phyloP scores from a whole-genome alignment of 2,113 vertebrate species.

The Acinonyx jubatus region DNA sequence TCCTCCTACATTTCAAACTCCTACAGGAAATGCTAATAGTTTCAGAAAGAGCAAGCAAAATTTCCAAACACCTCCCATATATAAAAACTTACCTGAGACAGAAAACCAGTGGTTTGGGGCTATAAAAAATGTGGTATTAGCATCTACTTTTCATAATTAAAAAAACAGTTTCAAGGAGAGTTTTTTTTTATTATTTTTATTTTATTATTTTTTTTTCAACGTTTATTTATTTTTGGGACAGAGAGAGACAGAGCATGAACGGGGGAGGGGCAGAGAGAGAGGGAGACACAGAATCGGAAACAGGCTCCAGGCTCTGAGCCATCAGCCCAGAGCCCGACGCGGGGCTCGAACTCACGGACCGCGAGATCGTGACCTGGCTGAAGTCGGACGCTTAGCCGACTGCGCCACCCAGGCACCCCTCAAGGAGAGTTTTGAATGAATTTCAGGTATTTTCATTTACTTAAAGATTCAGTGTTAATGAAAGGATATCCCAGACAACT shows the following conservation, averaged over 20 bases:
- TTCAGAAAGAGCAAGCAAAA: background rate
- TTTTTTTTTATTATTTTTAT: too few species aligned
- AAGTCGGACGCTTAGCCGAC: too few species aligned
- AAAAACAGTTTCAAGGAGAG: background rate
- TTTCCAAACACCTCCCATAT: background rate
- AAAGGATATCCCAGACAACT: background rate
- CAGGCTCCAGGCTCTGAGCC: too few species aligned
- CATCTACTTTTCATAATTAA: background rate
- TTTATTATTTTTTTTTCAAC: too few species aligned
- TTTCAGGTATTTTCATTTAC: background rate
- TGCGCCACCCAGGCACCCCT: too few species aligned
- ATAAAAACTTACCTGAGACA: background rate
- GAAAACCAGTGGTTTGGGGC: background rate
- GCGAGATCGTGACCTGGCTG: too few species aligned
- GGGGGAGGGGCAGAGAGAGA: too few species aligned
- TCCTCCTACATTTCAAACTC: background rate
- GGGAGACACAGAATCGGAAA: too few species aligned
- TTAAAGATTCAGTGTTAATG: background rate
- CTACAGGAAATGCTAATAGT: background rate
- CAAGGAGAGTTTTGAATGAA: background rate
- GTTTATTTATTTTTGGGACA: too few species aligned
- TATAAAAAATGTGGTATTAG: background rate
- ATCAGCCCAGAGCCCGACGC: too few species aligned
- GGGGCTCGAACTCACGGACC: too few species aligned
- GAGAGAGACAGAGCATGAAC: too few species aligned